These are phyloP conservation scores for Istiophorus platypterus DNA, from an alignment of 2,113 vertebrate species.

Conservation along the genomic window DNA sequence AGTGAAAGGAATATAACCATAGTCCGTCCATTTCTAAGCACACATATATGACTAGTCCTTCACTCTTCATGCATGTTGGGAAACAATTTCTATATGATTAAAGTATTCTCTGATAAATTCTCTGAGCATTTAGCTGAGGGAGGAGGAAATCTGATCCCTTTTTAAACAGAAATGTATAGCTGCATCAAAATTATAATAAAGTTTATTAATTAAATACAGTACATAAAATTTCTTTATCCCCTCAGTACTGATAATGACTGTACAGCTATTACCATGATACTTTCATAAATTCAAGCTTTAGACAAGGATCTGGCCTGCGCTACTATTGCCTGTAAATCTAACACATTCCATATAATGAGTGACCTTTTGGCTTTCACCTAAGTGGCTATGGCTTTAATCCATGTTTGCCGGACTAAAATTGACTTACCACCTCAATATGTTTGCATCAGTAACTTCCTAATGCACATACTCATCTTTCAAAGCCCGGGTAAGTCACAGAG, in stretches of 20 bases:
- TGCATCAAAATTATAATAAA: neutral
- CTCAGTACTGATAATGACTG: neutral
- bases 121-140: neutral
- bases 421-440: conserved; percentile 1
- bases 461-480: conserved; percentile 29
- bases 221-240: neutral
- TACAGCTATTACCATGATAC: neutral
- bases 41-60: neutral
- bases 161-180: neutral
- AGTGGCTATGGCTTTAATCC: conserved; percentile 9
- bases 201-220: neutral
- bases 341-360: neutral
- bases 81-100: neutral
- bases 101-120: neutral
- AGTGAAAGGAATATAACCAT: neutral
- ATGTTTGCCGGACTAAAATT: conserved; percentile 14
- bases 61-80: neutral
- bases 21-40: neutral
- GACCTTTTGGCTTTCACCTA: neutral
- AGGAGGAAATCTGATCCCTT: too few relatives aligned
- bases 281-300: neutral
- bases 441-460: conserved; percentile 25
- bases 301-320: neutral
- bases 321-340: neutral
- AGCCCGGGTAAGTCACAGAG: neutral